Evolutionary conservation across 1,140 invertebrate genomes (phyloP), one percentile per base, ranked within the genome.

Genomic region (Cherax destructor): DNA sequence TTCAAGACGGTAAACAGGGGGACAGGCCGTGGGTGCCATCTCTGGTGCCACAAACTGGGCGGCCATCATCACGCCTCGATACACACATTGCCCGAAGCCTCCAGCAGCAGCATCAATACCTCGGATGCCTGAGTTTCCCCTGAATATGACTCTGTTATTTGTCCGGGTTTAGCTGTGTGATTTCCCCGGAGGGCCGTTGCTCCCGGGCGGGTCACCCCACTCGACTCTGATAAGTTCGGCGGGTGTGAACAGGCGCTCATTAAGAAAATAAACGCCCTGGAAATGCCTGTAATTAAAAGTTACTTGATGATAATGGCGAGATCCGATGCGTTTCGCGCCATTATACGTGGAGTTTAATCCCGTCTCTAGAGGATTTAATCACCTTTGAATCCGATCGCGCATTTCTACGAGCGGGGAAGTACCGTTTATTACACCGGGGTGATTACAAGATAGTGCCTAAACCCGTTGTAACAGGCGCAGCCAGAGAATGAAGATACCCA

Each of bases 241-340:
- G 80, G 83, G 49, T 78, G 88, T 84, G 88, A 91, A 91, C 88
- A 83, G 88, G 30, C 81, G 88, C 88, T 91, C 88, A 91, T 91
- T 91, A 91, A 91, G 81, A 83, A 91, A 91, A 91, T 91, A 91
- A 91, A 91, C 88, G 88, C 88, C 69, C 74, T 65, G 80, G 88
- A 91, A 91, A 91, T 91, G 88, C 88, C 88, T 91, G 88, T 91
- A 91, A 91, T 91, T 91, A 91, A 91, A 91, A 91, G 88, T 91
- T 91, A 91, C 88, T 91, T 91, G 88, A 91, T 91, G 88, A 91
- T 91, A 91, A 91, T 91, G 88, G 88, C 74, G 88, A 77, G 88
- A 91, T 91, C 79, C 81, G 81, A 91, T 91, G 88, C 88, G 80
- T 91, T 91, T 76, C 81, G 74, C 88, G 74, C 88, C 83, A 91